Conservation (phyloP, 2,797 vertebrate species). For the Pipistrellus nathusii region DNA sequence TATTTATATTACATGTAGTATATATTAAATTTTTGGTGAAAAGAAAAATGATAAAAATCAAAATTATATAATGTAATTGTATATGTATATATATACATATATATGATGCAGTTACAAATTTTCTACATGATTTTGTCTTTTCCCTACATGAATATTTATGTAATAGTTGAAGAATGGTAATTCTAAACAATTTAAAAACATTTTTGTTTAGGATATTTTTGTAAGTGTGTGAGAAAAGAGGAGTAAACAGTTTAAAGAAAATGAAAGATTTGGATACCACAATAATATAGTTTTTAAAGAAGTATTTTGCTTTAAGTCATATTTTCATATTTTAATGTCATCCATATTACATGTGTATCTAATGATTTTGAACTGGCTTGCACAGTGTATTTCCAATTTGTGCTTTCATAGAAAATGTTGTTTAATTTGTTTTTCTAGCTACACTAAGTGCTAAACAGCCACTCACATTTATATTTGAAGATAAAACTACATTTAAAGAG, state of each 20-base stretch:
- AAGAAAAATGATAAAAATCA: constrained; percentile 27
- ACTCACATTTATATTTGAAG: constrained; percentile 51
- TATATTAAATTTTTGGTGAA: constrained; percentile 12
- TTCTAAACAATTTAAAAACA: constrained; percentile 18
- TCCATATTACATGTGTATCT: not conserved
- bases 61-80: not conserved
- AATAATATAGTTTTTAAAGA: not conserved
- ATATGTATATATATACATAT: not conserved
- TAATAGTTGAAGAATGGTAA: not conserved
- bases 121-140: constrained; percentile 28
- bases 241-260: constrained; percentile 15
- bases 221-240: not conserved
- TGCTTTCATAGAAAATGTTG: constrained; percentile 42
- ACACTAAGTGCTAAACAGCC: not conserved
- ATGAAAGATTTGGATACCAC: not conserved
- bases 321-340: not conserved
- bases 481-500: constrained; percentile 30
- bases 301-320: constrained; percentile 41
- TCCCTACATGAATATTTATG: not conserved
- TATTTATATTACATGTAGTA: not conserved
- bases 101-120: not conserved
- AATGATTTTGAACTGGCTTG: constrained; percentile 44
- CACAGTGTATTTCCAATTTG: constrained; percentile 44
- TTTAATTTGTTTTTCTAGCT: constrained; percentile 21
- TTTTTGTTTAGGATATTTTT: constrained; percentile 39